Evolutionary conservation across 1,140 invertebrate species (phyloP), one percentile per base, ranked within the genome.

Genomic region (Drosophila ironensis): DNA sequence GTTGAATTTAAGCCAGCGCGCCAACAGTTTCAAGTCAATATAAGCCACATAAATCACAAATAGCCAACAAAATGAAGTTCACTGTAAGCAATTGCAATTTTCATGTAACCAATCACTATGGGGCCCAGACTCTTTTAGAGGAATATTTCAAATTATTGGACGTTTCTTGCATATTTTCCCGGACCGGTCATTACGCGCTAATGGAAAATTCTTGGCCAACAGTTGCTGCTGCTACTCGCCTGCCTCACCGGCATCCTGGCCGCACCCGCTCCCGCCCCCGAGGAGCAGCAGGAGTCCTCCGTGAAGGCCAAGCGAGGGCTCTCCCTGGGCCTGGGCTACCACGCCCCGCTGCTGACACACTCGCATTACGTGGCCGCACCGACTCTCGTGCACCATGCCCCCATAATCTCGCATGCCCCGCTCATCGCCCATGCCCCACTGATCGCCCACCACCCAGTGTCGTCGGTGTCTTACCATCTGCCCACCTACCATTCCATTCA

Each of bases 401-500:
- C 86, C 17, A 52, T 88, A 14, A 76, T 88, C 50, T 82, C 76
- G 20, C 81, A 87, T 52, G 81, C 81, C 44, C 84, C 84, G 11
- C 54, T 82, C 45, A 63, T 72, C 37, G 37, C 71, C 19, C 84
- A 88, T 44, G 77, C 81, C 4, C 80, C 80, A 6, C 42, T 86
- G 17, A 60, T 69, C 28, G 42, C 73, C 22, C 64, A 69, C 24
- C 82, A 78, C 8, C 66, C 81, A 7, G 41, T 84, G 12, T 52
- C 71, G 2, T 66, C 77, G 28, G 4, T 87, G 7, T 88, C 87
- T 5, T 81, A 88, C 52, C 87, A 88, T 42, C 60, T 84, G 46
- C 87, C 87, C 28, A 63, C 44, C 50, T 86, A 86, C 47, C 87
- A 88, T 16, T 87, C 87, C 42, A 69, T 81, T 6, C 87, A 89